Conservation (phyloP, 2,888 invertebrate species). For the Athetis lepigone region DNA sequence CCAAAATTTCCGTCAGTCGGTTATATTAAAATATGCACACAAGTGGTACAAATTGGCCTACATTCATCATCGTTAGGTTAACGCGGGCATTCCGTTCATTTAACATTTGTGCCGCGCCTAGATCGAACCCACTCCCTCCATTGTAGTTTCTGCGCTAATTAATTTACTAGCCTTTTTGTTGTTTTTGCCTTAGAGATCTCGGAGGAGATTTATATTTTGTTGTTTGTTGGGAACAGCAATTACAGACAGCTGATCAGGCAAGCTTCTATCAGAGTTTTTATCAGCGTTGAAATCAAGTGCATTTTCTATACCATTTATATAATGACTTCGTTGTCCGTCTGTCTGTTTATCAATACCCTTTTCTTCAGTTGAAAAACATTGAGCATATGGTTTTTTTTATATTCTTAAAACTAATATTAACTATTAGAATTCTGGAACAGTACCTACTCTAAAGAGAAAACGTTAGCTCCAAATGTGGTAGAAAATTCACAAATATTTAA, state of each 20-base stretch:
- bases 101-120: constrained; percentile 63
- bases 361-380: too few species aligned
- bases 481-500: constrained; percentile 34
- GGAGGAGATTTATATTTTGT: constrained; percentile 23
- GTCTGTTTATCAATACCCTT: too few species aligned
- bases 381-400: too few species aligned
- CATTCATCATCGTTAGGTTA: constrained; percentile 55
- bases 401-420: not conserved
- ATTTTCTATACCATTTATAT: too few species aligned
- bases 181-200: constrained; percentile 13
- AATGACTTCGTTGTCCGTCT: too few species aligned
- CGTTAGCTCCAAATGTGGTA: constrained; percentile 3
- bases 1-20: constrained; percentile 37
- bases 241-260: too few species aligned
- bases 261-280: too few species aligned
- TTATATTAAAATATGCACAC: constrained; percentile 61
- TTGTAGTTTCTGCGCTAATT: constrained; percentile 56
- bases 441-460: constrained; percentile 1
- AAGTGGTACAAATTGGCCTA: constrained; percentile 60
- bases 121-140: constrained; percentile 57
- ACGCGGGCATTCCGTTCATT: constrained; percentile 61
- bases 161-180: constrained; percentile 54
- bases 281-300: too few species aligned
- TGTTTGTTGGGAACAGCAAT: not conserved
- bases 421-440: not conserved